Percentiles rank a stretch among this genome's conserved stretches.
Evolutionary conservation across 53 echinoderm and acorn worm species (phyloP).

Genomic region (Holothuria scabra): DNA sequence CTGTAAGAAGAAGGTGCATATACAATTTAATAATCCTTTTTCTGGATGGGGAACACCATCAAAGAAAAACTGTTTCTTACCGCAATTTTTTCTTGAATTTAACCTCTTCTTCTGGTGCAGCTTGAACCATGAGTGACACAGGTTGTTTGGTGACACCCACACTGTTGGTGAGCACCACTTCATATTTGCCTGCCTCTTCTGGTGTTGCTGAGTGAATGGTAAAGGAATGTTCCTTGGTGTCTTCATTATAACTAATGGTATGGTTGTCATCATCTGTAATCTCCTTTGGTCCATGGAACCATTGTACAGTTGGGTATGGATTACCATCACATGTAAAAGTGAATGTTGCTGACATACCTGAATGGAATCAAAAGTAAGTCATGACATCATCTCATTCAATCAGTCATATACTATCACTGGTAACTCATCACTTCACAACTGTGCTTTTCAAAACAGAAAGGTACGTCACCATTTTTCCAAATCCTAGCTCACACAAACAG

Average conservation of each 20-base stretch:
- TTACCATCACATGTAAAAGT: conserved; percentile 75
- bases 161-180: conserved; percentile 71
- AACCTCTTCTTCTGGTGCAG: conserved; percentile 62
- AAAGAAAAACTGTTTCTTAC: neutral
- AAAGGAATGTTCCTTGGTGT: conserved; percentile 74
- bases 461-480: no score
- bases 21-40: no score
- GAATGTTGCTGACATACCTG: conserved; percentile 84
- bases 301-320: conserved; percentile 73
- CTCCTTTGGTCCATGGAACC: conserved; percentile 59
- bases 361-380: neutral
- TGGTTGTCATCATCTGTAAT: conserved; percentile 63
- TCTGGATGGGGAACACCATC: no score
- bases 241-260: conserved; percentile 66
- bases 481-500: no score
- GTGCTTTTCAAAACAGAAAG: no score
- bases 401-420: no score
- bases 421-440: no score
- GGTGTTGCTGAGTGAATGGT: conserved; percentile 70
- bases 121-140: conserved; percentile 83
- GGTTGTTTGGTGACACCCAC: conserved; percentile 79
- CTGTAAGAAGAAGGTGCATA: no score
- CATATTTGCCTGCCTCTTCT: conserved; percentile 90
- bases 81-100: conserved; percentile 53
- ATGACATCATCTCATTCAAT: neutral